These are phyloP conservation scores for Neelides sp. DNA, from an alignment of 1,140 invertebrate species.

Conservation along the genomic window DNA sequence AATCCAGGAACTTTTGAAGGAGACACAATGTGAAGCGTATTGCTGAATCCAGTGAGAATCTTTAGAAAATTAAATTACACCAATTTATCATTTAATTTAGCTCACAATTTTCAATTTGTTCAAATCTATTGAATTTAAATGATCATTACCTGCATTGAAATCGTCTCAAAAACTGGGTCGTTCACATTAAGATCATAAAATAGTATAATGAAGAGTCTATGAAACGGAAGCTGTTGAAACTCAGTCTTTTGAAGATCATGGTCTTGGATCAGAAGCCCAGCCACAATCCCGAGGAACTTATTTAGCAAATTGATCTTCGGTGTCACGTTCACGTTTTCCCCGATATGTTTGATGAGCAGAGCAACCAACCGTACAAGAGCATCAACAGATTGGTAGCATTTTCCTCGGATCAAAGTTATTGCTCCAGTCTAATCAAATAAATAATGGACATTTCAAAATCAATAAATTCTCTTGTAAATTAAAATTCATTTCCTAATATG, in stretches of 20 bases:
- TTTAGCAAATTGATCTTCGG: slow-evolving; percentile 95
- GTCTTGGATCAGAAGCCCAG: slow-evolving; percentile 85
- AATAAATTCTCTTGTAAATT: neutral
- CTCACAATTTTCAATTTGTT: neutral
- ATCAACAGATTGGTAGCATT: slow-evolving; percentile 91
- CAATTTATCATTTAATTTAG: slow-evolving; percentile 2
- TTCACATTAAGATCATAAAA: slow-evolving; percentile 91
- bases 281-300: slow-evolving; percentile 87
- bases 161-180: slow-evolving; percentile 80
- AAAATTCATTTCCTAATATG: neutral
- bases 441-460: neutral
- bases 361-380: slow-evolving; percentile 89
- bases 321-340: slow-evolving; percentile 71
- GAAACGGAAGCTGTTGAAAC: slow-evolving; percentile 95
- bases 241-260: slow-evolving; percentile 71
- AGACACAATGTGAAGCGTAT: slow-evolving; percentile 77
- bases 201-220: slow-evolving; percentile 91
- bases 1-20: slow-evolving; percentile 95
- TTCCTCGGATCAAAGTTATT: slow-evolving; percentile 56
- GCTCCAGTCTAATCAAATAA: slow-evolving; percentile 31
- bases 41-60: slow-evolving; percentile 77
- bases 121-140: neutral
- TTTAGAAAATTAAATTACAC: slow-evolving; percentile 34
- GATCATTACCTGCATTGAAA: slow-evolving; percentile 61
- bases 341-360: slow-evolving; percentile 88